Evolutionary conservation across 2,797 vertebrate species (phyloP), one percentile per base, ranked within the genome.

Genomic region (Semaprochilodus insignis): DNA sequence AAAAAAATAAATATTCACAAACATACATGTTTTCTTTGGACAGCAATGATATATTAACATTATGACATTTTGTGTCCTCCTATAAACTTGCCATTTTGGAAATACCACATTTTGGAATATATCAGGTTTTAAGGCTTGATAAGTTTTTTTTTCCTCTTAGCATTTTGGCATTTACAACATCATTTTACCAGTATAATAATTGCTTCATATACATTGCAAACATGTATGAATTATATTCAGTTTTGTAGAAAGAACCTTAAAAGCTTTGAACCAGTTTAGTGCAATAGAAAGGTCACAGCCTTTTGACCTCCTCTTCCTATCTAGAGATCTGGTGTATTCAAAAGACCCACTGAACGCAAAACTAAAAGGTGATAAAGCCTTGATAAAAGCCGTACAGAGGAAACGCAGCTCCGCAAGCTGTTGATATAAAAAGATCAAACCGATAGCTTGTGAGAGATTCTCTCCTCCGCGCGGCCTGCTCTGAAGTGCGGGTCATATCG

Each of bases 341-440:
- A 65, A 80, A 85, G 80, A 82, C 78, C 55, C 34, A n/a, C 52
- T 54, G 59, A 86, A 79, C 78, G 67, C 66, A 27, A 83, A 88
- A 81, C 83, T 70, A 52, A 69, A 83, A 81, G 69, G 80, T 80
- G 83, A 80, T 71, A 72, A 76, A 83, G 74, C 54, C 71, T 77
- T 54, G 81, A 65, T 84, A 55, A 88, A 84, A 85, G 78, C 77
- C 21, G 34, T 69, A 40, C 51, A 83, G 72, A 66, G 72, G 67
- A 78, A 83, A 85, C 27, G 77, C 67, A 81, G 76, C 54, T 78
- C 81, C 81, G 57, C 65, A 76, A 88, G 76, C 77, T 86, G 85
- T 83, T 70, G 85, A 83, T 88, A 86, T 86, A 86, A 88, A 88
- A 88, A 88, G 85, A 88, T 88, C 87, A 88, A 88, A 84, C 82